Conservation (phyloP, 2,797 vertebrate genomes). For the Dendrocincla tyrannina region DNA sequence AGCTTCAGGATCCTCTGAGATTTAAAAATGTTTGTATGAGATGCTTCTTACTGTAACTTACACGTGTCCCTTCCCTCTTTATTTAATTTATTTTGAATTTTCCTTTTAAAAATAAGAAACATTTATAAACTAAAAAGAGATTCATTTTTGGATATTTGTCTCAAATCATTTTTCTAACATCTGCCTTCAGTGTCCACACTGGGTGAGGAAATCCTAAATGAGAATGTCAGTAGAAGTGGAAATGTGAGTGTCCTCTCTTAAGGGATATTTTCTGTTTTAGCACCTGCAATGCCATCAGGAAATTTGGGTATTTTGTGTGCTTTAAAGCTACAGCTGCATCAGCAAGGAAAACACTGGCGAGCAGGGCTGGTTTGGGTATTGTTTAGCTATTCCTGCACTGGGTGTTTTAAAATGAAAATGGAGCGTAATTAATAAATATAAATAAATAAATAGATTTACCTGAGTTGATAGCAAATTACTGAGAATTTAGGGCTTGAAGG, state of each 20-base stretch:
- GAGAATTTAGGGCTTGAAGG: conserved; percentile 26
- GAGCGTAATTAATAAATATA: conserved; percentile 15
- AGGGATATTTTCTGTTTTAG: neutral
- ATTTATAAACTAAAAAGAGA: neutral
- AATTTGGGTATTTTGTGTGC: neutral
- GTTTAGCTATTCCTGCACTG: neutral
- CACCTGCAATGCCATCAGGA: neutral
- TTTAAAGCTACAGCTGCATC: neutral
- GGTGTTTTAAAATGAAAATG: neutral
- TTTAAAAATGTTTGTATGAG: neutral
- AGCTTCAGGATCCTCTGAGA: neutral
- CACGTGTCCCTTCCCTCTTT: neutral
- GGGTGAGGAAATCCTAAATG: neutral
- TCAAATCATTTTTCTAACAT: neutral
- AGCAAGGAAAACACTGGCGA: neutral
- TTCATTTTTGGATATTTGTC: neutral
- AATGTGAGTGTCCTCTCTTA: neutral
- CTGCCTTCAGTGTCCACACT: neutral
- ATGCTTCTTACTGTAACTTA: neutral
- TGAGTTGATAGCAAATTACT: conserved; percentile 34
- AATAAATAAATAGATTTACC: neutral
- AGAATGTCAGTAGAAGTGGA: neutral
- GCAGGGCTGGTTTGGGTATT: neutral
- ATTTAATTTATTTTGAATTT: neutral
- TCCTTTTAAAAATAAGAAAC: neutral